Conservation (phyloP, 1,140 invertebrate species). For the Telenomus remus region DNA sequence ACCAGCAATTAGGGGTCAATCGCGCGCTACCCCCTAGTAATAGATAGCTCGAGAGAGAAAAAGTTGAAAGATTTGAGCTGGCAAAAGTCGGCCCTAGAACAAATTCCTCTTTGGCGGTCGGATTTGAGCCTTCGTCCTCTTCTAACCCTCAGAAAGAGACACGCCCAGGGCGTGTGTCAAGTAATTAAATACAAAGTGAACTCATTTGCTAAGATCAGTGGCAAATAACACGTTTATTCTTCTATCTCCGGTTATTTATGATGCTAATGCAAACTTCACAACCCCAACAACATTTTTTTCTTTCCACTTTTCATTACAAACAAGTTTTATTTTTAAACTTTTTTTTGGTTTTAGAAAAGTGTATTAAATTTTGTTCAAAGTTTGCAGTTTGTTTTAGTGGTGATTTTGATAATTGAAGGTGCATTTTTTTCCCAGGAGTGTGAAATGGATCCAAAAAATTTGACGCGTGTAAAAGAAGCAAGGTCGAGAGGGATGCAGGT, state of each 20-base stretch:
- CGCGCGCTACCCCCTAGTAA: conserved; percentile 17
- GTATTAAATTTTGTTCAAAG: too few species aligned
- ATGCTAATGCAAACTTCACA: conserved; percentile 24
- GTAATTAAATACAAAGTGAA: conserved; percentile 75
- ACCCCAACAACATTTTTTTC: too few species aligned
- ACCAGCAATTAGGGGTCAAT: conserved; percentile 66
- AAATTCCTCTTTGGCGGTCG: conserved; percentile 53
- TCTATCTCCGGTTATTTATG: conserved; percentile 72
- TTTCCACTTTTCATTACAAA: too few species aligned
- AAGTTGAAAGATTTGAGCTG: not conserved
- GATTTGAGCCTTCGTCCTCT: conserved; percentile 35
- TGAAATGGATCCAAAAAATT: not conserved
- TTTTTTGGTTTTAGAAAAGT: too few species aligned
- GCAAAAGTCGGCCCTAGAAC: conserved; percentile 24
- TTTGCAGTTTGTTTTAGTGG: too few species aligned
- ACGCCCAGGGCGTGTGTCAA: conserved; percentile 72
- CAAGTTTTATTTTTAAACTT: conserved; percentile 28
- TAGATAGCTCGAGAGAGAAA: not conserved
- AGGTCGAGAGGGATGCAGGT: conserved; percentile 30
- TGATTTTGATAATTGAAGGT: too few species aligned
- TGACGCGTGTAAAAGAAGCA: not conserved
- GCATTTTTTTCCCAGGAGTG: too few species aligned
- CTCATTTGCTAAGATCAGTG: conserved; percentile 73
- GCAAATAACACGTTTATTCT: conserved; percentile 73
- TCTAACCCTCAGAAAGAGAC: conserved; percentile 51